Base-by-base conservation (phyloP, 2,888 invertebrate genomes). In the Leptarthrus brevirostris region DNA sequence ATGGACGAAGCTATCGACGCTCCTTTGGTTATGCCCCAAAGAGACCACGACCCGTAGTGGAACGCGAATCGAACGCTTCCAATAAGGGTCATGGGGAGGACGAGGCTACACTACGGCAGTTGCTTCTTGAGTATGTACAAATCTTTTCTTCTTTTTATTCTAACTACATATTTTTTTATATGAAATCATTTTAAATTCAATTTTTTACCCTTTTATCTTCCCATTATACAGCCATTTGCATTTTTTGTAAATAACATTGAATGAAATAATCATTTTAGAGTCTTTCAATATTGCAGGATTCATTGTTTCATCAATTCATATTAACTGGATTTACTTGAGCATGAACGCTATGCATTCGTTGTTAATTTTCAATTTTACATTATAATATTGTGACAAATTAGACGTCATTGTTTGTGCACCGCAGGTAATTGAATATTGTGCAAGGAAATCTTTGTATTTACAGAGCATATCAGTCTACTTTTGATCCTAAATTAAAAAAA, bases 21-120 rank as follows among this genome's bases (percentile, higher is more conserved):
- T 84, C 85, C 77, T 83, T 84, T 79, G 84, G 85, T 79, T 84
- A 85, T 82, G 83, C 83, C 79, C 83, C 85, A 77, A 85, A 85
- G 77, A 81, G 85, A 76, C 81, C 83, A 75, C 82, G 85, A 78
- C 82, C 83, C 80, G 79, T 83, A 80, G 84, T 83, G 79, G 83
- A 85, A 81, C 83, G 84, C 78, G 82, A 82, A 77, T 80, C 81
- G 76, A 80, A 81, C 79, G 83, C 84, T 80, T 84, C 84, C 78
- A 81, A 83, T 81, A 83, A 84, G 83, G 83, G 86, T 83, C 85
- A 85, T 84, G 85, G 84, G 81, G 93, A 93, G 88, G 94, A 95
- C 90, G 94, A 95, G 90, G 93, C 93, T 87, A 94, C 94, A 89
- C 92, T 95, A 89, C 93, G 94, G 90, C 93, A 94, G 91, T 91